Base-by-base conservation (phyloP, 2,113 vertebrate genomes). In the Corvus moneduloides region DNA sequence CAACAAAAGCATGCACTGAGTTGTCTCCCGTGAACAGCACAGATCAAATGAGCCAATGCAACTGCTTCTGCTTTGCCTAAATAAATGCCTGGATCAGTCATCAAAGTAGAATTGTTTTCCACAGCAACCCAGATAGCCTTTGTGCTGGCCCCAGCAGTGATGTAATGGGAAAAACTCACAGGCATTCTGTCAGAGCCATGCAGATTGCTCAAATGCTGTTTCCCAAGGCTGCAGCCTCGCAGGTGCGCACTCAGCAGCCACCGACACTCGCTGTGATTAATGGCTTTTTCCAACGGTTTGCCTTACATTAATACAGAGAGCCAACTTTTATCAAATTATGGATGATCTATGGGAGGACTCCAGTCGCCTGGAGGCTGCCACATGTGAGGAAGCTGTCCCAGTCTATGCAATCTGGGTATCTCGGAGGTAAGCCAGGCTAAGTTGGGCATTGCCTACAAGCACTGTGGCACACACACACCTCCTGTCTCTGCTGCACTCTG, bases 171-270 rank as follows among this genome's bases (percentile, higher is more conserved):
- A 97, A 98, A 76, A 58, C 97, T 97, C 88, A 67, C 20, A 93
- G 71, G 96, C 97, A 84, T 93, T 96, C 89, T 96, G 92, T 96
- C 96, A 93, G 96, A 96, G 96, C 93, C 85, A 72, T 94, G 97
- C 93, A 92, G 97, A 97, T 96, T 98, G 98, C 97, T 93, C 97
- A 95, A 97, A 96, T 48, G 63, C 90, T 87, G 56, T 97, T 96
- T 97, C 96, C 93, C 96, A 97, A 97, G 92, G 98, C 98, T 98
- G 98, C 97, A 94, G 97, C 98, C 96, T 89, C 11, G 84, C 98
- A 98, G 98, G 98, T 99, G 98, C n/a, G 63, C 97, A 89, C 97
- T 97, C 97, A 96, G 97, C 90, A 97, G 94, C 97, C 96, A 79
- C 96, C 63, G 55, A 81, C 93, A 56, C 93, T 87, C 4, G 4